phyloP scores from a whole-genome alignment of 2,797 vertebrate genomes.

The Enteromius radiatus region DNA sequence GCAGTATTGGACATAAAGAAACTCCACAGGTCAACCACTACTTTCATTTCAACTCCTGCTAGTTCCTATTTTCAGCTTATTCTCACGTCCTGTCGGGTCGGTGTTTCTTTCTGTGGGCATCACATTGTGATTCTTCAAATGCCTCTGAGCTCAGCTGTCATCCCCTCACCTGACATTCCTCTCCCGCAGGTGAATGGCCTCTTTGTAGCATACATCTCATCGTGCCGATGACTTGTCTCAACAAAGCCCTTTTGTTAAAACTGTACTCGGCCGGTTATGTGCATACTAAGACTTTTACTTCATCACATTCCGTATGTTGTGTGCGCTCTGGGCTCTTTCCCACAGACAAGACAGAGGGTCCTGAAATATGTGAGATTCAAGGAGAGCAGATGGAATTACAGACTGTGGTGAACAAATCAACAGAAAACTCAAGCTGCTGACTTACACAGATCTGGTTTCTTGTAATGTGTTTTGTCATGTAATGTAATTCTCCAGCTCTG shows the following conservation, averaged over 20 bases:
- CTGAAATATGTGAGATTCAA: constrained; percentile 26
- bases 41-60: not conserved
- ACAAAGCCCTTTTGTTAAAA: constrained; percentile 78
- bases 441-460: constrained; percentile 16
- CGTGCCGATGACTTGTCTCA: constrained; percentile 52
- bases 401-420: constrained; percentile 36
- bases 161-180: constrained; percentile 40
- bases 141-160: not conserved
- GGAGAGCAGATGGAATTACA: constrained; percentile 40
- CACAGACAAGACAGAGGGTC: not conserved
- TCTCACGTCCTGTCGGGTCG: not conserved
- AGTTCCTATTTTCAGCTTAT: not conserved
- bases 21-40: not conserved
- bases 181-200: constrained; percentile 51
- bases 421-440: constrained; percentile 27
- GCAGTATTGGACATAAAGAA: not conserved
- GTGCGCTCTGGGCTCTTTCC: constrained; percentile 1
- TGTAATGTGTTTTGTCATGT: constrained; percentile 20
- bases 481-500: constrained; percentile 23
- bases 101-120: not conserved
- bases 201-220: constrained; percentile 41
- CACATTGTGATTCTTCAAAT: constrained; percentile 12
- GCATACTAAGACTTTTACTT: constrained; percentile 12
- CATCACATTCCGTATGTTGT: constrained; percentile 9
- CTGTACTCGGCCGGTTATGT: constrained; percentile 48